Conservation (phyloP, 2,797 vertebrate genomes). For the Chloroceryle amazona region DNA sequence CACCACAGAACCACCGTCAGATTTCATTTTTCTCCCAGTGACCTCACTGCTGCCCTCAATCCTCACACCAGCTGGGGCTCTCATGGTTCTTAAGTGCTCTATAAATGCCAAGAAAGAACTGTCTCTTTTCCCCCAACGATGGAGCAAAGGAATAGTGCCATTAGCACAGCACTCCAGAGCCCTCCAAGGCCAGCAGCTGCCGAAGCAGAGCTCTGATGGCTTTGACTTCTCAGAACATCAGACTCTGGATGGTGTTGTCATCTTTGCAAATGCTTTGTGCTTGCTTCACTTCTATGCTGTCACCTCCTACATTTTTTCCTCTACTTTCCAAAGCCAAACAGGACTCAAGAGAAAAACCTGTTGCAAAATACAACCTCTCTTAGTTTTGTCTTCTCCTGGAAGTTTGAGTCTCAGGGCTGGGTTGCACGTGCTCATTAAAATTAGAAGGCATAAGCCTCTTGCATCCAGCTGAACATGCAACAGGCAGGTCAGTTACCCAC, state of each 20-base stretch:
- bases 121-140: not conserved
- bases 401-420: not conserved
- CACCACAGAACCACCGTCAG: not conserved
- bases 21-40: not conserved
- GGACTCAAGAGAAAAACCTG: not conserved
- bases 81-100: not conserved
- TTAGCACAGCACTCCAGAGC: fast-evolving
- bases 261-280: not conserved
- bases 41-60: slow-evolving; percentile 36
- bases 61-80: not conserved
- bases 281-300: not conserved
- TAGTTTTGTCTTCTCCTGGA: not conserved
- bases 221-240: not conserved
- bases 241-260: not conserved
- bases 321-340: not conserved
- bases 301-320: not conserved
- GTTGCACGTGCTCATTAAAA: not conserved
- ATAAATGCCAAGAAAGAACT: not conserved
- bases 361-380: not conserved
- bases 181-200: not conserved
- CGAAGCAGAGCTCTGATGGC: fast-evolving
- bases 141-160: not conserved
- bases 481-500: not conserved
- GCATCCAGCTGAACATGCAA: not conserved
- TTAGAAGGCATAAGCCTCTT: not conserved